Evolutionary conservation across 2,888 invertebrate species (phyloP).

Genomic region (Strigamia maritima): DNA sequence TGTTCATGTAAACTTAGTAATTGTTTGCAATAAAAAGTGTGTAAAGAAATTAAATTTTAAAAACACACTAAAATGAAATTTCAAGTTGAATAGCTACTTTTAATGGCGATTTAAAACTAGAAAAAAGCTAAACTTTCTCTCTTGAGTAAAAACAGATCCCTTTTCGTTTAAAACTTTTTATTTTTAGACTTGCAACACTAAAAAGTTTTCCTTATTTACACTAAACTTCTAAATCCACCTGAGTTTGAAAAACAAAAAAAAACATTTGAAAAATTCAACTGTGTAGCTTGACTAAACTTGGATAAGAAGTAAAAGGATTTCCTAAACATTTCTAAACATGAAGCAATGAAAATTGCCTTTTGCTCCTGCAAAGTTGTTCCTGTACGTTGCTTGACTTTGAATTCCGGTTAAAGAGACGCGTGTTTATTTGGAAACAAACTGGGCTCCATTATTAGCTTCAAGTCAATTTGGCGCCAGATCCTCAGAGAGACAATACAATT

Average conservation of each 20-base stretch:
- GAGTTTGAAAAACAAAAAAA: background rate
- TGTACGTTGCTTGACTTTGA: conserved; percentile 30
- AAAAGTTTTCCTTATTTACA: background rate
- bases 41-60: background rate
- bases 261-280: conserved; percentile 15
- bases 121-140: background rate
- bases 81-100: background rate
- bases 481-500: conserved; percentile 31
- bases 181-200: background rate
- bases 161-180: background rate
- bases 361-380: background rate
- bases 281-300: background rate
- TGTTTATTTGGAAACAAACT: conserved; percentile 34
- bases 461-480: conserved; percentile 34
- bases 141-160: background rate
- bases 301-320: conserved; percentile 25
- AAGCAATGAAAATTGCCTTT: conserved; percentile 12
- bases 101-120: background rate
- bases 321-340: conserved; percentile 34
- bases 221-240: background rate
- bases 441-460: conserved; percentile 21
- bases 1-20: too few relatives aligned
- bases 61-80: background rate
- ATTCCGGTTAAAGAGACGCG: conserved; percentile 32
- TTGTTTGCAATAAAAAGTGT: background rate